Percentiles rank a stretch among this genome's conserved stretches.
Evolutionary conservation across 2,888 invertebrate species (phyloP).

Genomic region (Hydrotaea diabolus): DNA sequence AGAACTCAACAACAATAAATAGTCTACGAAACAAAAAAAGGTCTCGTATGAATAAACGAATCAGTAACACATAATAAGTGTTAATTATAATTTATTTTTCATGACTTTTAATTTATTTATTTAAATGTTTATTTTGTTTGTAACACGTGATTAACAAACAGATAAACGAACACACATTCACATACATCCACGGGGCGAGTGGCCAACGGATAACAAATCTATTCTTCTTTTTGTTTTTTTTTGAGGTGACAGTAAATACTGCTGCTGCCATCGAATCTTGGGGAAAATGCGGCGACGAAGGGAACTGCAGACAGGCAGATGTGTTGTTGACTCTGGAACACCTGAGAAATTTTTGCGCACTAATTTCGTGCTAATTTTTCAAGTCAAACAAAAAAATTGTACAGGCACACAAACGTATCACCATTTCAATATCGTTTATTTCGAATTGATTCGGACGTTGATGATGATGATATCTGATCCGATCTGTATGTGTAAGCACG

Average conservation of each 20-base stretch:
- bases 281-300: neutral
- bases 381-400: neutral
- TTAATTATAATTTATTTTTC: constrained; percentile 61
- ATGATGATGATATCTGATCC: constrained; percentile 4
- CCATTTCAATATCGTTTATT: neutral
- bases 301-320: no score
- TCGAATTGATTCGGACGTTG: neutral
- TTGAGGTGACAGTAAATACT: neutral
- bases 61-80: constrained; percentile 46
- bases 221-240: neutral
- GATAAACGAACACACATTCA: neutral
- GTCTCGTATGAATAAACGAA: neutral
- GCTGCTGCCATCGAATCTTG: neutral
- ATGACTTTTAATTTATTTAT: constrained; percentile 56
- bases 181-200: no score
- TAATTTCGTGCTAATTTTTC: constrained; percentile 18
- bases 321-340: no score
- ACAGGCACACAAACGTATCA: neutral
- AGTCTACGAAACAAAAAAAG: neutral
- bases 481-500: neutral
- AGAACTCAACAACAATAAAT: no score
- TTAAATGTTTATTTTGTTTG: neutral
- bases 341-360: neutral
- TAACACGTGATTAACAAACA: constrained; percentile 53
- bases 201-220: no score